Percentiles rank a stretch among this genome's conserved stretches.
phyloP scores from a whole-genome alignment of 2,113 vertebrate genomes.

The Jacana jacana region DNA sequence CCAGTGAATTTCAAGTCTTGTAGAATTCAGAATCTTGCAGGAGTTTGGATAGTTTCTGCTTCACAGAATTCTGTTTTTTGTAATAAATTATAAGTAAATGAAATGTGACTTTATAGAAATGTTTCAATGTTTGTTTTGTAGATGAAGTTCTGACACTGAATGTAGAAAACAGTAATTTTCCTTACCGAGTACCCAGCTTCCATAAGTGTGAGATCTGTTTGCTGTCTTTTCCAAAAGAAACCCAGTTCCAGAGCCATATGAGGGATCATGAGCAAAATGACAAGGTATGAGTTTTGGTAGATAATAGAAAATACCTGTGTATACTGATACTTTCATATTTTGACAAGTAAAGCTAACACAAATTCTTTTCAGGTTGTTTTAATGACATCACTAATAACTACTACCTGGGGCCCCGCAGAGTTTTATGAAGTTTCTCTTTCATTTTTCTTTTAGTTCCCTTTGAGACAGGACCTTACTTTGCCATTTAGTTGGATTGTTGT shows the following conservation, averaged over 20 bases:
- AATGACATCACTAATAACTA: background rate
- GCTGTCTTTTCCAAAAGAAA: conserved; percentile 88
- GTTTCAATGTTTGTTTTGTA: conserved; percentile 57
- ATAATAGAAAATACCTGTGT: background rate
- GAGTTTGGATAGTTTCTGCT: background rate
- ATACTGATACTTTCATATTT: background rate
- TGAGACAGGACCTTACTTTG: background rate
- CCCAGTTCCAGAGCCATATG: conserved; percentile 93
- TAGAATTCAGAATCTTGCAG: background rate
- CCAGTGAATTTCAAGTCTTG: background rate
- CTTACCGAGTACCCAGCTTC: conserved; percentile 79
- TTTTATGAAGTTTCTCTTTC: background rate
- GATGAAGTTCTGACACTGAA: conserved; percentile 75
- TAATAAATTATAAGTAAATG: background rate
- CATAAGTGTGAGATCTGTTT: conserved; percentile 90
- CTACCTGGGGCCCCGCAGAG: background rate
- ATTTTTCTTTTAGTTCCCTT: background rate
- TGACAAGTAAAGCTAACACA: background rate
- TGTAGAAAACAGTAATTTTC: conserved; percentile 73
- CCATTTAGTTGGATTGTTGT: background rate
- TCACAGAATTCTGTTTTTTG: background rate
- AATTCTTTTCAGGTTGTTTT: background rate
- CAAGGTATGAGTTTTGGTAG: conserved; percentile 78
- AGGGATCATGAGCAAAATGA: conserved; percentile 94
- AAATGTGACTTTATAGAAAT: background rate